Conservation (phyloP, 2,797 vertebrate species). For the Pangasius mekongensis region DNA sequence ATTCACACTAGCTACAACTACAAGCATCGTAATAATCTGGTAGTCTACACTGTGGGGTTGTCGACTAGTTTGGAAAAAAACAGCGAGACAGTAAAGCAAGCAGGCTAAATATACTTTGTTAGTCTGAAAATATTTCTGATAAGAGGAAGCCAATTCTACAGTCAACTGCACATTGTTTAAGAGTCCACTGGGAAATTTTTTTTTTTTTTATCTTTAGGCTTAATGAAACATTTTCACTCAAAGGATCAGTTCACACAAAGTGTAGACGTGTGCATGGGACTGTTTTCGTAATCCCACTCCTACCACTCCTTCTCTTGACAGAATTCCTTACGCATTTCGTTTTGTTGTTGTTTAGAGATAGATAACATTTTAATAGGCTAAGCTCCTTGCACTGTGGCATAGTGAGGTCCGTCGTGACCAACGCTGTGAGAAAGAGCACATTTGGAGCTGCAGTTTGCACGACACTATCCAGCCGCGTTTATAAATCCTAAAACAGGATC, state of each 20-base stretch:
- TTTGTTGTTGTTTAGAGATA: not conserved
- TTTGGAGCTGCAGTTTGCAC: not conserved
- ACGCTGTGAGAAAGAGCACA: not conserved
- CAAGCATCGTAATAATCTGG: not conserved
- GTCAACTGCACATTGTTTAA: not conserved
- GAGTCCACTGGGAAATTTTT: not conserved
- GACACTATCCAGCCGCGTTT: not conserved
- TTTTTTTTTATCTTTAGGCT: not conserved
- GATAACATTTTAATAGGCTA: not conserved
- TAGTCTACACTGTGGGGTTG: not conserved
- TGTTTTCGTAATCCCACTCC: not conserved
- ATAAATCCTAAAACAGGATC: not conserved
- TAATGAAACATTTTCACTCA: not conserved
- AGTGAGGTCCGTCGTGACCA: not conserved
- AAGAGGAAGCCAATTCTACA: constrained; percentile 2
- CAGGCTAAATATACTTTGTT: not conserved
- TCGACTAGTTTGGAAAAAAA: not conserved
- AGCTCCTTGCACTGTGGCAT: not conserved
- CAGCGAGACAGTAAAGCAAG: not conserved
- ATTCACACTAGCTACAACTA: not conserved
- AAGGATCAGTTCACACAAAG: not conserved
- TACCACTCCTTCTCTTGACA: not conserved
- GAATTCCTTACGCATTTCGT: not conserved
- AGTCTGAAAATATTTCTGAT: constrained; percentile 1
- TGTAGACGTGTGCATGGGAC: not conserved